These are phyloP conservation scores for Drosophila koepferae DNA, from an alignment of 2,888 invertebrate species.

Conservation along the genomic window DNA sequence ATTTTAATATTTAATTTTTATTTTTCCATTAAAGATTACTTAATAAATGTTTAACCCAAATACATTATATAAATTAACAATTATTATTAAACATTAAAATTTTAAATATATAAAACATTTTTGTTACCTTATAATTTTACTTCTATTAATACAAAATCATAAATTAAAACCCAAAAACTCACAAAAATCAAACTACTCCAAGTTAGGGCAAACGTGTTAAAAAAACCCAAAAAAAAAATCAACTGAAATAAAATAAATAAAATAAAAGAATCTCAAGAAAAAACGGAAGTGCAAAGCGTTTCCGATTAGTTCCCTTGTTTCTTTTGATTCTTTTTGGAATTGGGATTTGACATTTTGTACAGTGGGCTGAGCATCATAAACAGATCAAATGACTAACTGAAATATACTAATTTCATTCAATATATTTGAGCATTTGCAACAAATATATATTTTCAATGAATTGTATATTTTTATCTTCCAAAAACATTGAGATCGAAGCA, in stretches of 20 bases:
- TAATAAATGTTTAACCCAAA: no score
- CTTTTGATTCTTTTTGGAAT: slow-evolving; percentile 13
- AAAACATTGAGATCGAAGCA: neutral
- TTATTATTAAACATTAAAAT: no score
- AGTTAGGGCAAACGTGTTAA: neutral
- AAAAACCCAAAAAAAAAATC: neutral
- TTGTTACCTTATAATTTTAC: no score
- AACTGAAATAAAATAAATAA: no score
- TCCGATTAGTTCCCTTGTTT: slow-evolving; percentile 44
- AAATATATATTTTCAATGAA: neutral
- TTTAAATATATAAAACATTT: no score
- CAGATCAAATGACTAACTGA: neutral
- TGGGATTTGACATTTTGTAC: slow-evolving; percentile 29
- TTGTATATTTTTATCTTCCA: no score
- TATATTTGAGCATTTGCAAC: neutral
- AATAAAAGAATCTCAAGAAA: slow-evolving; percentile 13
- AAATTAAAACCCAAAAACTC: neutral
- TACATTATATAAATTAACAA: no score
- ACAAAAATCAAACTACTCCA: neutral
- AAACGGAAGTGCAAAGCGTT: slow-evolving; percentile 61
- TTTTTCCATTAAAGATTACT: no score
- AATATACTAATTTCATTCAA: neutral
- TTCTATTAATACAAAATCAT: no score
- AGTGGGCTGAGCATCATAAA: slow-evolving; percentile 12
- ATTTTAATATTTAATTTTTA: no score